Base-by-base conservation (phyloP, 2,797 vertebrate genomes). In the Iguana delicatissima region DNA sequence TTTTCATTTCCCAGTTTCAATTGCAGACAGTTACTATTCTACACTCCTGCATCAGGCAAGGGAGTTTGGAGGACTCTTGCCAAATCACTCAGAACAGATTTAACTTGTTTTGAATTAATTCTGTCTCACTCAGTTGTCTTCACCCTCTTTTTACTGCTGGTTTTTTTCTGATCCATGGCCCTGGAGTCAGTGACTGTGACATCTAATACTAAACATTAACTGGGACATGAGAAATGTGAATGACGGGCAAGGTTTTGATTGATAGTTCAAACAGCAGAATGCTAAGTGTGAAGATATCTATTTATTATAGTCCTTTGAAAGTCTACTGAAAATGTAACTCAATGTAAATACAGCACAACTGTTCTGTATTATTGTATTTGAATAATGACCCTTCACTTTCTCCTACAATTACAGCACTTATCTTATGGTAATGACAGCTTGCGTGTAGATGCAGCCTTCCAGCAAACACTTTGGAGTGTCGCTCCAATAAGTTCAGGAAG, bases 401-500 rank as follows among this genome's bases (percentile, higher is more conserved):
- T 91, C 88, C 90, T 62, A 73, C 88, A 73, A 0, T 91, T 92
- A 7, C 96, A 99, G 99, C 99, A 99, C 96, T 96, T 99, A 89
- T 99, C 99, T 24, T 99, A 99, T 0, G 98, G 98, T 64, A 98
- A 97, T 6, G 97, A 97, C 86, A 98, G 98, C 92, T 96, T 99
- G 82, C 98, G 99, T 0, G 99, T 99, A 73, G 99, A 99, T 26
- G 99, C 99, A 32, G 98, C 99, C 57, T 99, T 99, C 96, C 99
- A 99, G 97, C 99, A 99, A 96, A 99, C 99, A 0, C 98, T 99
- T 10, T 99, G 99, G 99, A 99, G 98, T 10, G 98, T 99, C 83
- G 98, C 98, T 35, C 99, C 99, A 1, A 99, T 99, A 97, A 99
- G 99, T 96, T 99, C 98, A n/a, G 98, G 99, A 91, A 99, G 99